Evolutionary conservation across 1,140 invertebrate genomes (phyloP).

Genomic region (Scaptomyza hsui): DNA sequence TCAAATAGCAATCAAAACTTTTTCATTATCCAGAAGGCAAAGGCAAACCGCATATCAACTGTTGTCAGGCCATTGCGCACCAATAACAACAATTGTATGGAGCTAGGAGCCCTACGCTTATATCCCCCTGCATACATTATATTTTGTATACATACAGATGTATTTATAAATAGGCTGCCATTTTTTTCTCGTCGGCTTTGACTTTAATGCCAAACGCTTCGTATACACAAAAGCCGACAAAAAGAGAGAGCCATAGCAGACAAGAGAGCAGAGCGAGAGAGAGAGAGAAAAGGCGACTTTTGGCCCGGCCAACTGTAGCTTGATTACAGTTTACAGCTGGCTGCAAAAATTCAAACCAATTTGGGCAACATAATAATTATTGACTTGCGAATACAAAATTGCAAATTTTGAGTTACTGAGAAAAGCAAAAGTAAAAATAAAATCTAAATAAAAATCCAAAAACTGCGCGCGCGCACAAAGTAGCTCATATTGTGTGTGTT

Average conservation of each 20-base stretch:
- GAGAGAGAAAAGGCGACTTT: slow-evolving; percentile 1
- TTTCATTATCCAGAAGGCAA: slow-evolving; percentile 73
- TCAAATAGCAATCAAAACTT: slow-evolving; percentile 80
- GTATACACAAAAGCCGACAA: slow-evolving; percentile 61
- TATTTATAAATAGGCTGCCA: slow-evolving; percentile 72
- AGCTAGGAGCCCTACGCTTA: slow-evolving; percentile 35
- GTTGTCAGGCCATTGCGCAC: slow-evolving; percentile 56
- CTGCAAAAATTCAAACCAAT: slow-evolving; percentile 18
- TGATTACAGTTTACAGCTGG: slow-evolving; percentile 25
- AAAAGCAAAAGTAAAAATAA: not conserved
- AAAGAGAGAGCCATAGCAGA: slow-evolving; percentile 9
- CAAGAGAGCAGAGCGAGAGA: not conserved
- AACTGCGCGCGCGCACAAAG: slow-evolving; percentile 52
- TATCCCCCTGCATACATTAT: slow-evolving; percentile 1
- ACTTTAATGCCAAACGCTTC: slow-evolving; percentile 67
- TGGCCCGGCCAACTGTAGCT: not conserved
- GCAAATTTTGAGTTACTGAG: not conserved
- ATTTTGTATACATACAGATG: slow-evolving; percentile 1
- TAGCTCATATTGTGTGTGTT: slow-evolving; percentile 55
- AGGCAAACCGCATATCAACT: slow-evolving; percentile 64
- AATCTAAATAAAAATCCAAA: slow-evolving; percentile 19
- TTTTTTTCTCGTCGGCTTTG: slow-evolving; percentile 60
- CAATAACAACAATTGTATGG: slow-evolving; percentile 8
- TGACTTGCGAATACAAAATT: slow-evolving; percentile 10
- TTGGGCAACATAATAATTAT: slow-evolving; percentile 19